Evolutionary conservation across 2,797 vertebrate genomes (phyloP).

Genomic region (Sebastes kiyomatsui): DNA sequence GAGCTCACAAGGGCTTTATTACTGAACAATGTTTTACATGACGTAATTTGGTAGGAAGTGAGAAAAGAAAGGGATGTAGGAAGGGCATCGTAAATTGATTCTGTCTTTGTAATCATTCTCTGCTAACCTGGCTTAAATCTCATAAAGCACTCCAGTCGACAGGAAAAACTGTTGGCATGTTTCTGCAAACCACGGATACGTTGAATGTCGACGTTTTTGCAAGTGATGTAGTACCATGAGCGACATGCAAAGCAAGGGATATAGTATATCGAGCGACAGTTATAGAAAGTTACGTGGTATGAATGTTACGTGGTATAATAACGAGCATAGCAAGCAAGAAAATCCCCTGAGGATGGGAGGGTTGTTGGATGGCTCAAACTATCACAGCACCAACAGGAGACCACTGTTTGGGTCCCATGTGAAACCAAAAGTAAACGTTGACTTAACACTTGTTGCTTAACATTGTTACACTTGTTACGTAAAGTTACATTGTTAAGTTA

Average conservation of each 20-base stretch:
- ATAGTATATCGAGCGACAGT: neutral
- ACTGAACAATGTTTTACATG: conserved; percentile 19
- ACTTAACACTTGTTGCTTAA: neutral
- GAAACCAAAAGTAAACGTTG: neutral
- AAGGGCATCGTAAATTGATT: neutral
- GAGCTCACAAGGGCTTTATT: conserved; percentile 18
- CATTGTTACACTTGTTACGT: neutral
- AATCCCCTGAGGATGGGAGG: neutral
- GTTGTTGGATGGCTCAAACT: neutral
- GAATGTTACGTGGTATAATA: neutral
- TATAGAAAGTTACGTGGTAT: neutral
- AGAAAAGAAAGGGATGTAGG: neutral
- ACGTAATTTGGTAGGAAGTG: conserved; percentile 29
- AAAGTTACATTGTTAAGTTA: neutral
- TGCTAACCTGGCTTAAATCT: conserved; percentile 1
- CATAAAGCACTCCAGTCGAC: neutral
- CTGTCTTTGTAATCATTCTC: conserved; percentile 11
- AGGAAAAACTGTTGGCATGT: neutral
- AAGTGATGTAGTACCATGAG: neutral
- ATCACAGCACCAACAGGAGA: too few species aligned
- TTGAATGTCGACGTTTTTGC: neutral
- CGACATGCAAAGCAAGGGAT: neutral
- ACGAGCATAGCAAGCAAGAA: neutral
- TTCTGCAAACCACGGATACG: neutral
- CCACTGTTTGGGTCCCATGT: neutral